phyloP scores from a whole-genome alignment of 1,140 invertebrate species.

The Thereuonema tuberculata region DNA sequence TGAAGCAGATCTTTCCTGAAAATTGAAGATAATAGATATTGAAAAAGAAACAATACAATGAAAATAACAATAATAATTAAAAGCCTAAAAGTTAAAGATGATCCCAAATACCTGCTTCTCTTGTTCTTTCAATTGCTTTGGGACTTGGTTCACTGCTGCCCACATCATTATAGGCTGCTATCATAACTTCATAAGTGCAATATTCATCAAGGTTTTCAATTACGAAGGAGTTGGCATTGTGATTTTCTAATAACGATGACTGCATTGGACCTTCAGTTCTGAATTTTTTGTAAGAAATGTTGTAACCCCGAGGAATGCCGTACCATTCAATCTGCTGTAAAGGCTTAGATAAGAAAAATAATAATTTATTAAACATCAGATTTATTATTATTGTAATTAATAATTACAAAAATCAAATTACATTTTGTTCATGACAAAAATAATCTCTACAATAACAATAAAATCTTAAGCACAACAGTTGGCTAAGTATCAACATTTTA shows the following conservation, averaged over 20 bases:
- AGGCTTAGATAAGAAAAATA: slow-evolving; percentile 42
- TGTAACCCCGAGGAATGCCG: slow-evolving; percentile 85
- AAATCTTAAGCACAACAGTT: too few relatives aligned
- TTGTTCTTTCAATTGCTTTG: slow-evolving; percentile 67
- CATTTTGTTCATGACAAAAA: too few relatives aligned
- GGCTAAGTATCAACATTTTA: not conserved
- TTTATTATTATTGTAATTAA: not conserved
- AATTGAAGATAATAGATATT: not conserved
- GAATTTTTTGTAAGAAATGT: slow-evolving; percentile 61
- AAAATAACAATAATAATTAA: slow-evolving; percentile 5
- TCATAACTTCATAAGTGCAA: slow-evolving; percentile 74
- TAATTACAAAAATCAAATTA: not conserved
- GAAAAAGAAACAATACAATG: not conserved
- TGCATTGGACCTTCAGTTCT: slow-evolving; percentile 38
- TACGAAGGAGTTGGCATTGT: slow-evolving; percentile 76
- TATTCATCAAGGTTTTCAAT: slow-evolving; percentile 75
- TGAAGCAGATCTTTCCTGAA: too few relatives aligned
- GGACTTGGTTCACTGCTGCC: slow-evolving; percentile 66
- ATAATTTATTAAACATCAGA: not conserved
- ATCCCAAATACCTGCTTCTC: slow-evolving; percentile 68
- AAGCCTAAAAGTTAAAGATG: not conserved
- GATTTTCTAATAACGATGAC: slow-evolving; percentile 53
- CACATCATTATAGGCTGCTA: slow-evolving; percentile 88
- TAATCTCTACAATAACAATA: too few relatives aligned
- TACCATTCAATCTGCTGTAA: slow-evolving; percentile 91